Evolutionary conservation across 2,113 vertebrate species (phyloP).

Genomic region (Lucifuga dentata): DNA sequence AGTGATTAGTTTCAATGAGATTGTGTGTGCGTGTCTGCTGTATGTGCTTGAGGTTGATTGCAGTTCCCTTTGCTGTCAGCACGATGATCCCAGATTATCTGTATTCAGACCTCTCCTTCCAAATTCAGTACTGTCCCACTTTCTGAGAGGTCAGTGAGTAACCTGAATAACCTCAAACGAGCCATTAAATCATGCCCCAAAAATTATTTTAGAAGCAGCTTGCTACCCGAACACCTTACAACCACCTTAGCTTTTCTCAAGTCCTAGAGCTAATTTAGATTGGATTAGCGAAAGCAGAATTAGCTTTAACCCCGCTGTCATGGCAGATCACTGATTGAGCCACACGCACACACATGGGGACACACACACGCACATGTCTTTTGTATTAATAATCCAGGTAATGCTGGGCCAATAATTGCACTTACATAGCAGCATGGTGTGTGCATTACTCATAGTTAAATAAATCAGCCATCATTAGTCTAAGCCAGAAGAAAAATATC

Average conservation of each 20-base stretch:
- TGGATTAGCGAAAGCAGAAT: slow-evolving; percentile 21
- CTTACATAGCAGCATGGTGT: no score
- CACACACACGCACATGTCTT: no score
- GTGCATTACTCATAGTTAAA: no score
- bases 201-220: slow-evolving; percentile 23
- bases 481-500: no score
- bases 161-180: not conserved
- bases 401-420: no score
- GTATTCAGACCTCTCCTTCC: slow-evolving; percentile 49
- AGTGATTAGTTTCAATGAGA: not conserved
- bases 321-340: not conserved
- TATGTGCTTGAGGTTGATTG: slow-evolving; percentile 2
- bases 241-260: not conserved
- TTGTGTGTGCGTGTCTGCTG: not conserved
- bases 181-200: slow-evolving; percentile 33
- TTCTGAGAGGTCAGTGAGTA: slow-evolving; percentile 45
- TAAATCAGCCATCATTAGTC: no score
- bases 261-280: slow-evolving; percentile 12
- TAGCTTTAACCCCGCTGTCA: slow-evolving; percentile 1
- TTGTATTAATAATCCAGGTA: no score
- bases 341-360: not conserved
- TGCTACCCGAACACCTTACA: slow-evolving; percentile 5
- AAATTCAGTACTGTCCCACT: slow-evolving; percentile 41
- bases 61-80: slow-evolving; percentile 25
- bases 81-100: slow-evolving; percentile 66